Evolutionary conservation across 2,113 vertebrate genomes (phyloP), one percentile per base, ranked within the genome.

Genomic region (Heterocephalus glaber): DNA sequence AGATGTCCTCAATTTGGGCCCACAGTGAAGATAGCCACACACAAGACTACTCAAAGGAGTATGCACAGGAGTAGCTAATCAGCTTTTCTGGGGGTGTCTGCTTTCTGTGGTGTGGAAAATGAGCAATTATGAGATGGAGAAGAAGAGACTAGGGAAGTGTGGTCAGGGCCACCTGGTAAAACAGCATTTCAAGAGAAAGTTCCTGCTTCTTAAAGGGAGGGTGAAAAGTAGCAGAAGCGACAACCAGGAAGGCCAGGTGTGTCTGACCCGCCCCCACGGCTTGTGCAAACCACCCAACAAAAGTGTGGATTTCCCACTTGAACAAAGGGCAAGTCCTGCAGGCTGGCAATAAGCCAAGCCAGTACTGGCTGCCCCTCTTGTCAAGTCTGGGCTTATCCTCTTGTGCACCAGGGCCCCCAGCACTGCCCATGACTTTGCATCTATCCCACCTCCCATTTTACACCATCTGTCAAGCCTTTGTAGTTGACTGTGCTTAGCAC

Each of bases 161-260:
- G 3, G n/a, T 79, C 72, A 77, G 49, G 9, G 30, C 38, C 24
- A 11, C 58, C 20, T 38, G 38, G 77, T 9, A 33, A 79, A 89
- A 92, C 0, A n/a, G 30, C n/a, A 80, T 47, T 90, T 87, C 70
- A 60, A 81, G 86, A 79, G 88, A 52, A 61, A 49, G 41, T 26
- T 89, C 85, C 80, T 49, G 0, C 28, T 63, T 96, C 80, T 83
- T 47, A 60, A 7, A 54, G 65, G 56, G 7, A 56, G 17, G 80
- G n/a, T 60, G 22, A 30, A n/a, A 8, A 41, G 41, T 0, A 22
- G 63, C n/a, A 33, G 28, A 77, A 41, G 60, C 17, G 44, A 61
- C 58, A 81, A 58, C 52, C 10, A 38, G 54, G 28, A 28, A 68
- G 86, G 33, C 47, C 65, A 76, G 14, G 44, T 30, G 3, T 35